phyloP scores from a whole-genome alignment of 2,797 vertebrate species.

The Gallinago stenura region DNA sequence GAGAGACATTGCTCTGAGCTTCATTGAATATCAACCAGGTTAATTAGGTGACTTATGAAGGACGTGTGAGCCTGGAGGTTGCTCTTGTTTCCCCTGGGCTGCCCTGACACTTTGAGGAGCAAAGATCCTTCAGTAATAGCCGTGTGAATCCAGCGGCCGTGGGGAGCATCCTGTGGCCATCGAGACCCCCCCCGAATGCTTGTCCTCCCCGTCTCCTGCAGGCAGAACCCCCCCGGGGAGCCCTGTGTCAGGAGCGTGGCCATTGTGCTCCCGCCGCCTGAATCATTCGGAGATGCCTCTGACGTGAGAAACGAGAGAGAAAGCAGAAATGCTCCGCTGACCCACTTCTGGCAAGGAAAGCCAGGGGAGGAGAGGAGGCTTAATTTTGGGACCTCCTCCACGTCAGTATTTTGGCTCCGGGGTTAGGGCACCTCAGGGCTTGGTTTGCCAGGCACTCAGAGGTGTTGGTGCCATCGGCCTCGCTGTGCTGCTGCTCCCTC shows the following conservation, averaged over 20 bases:
- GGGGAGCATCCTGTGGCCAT: background rate
- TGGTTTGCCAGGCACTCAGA: background rate
- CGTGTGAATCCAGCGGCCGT: accelerated
- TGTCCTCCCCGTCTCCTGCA: background rate
- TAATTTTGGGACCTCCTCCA: background rate
- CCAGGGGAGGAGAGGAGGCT: background rate
- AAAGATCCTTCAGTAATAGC: background rate
- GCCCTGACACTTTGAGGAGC: background rate
- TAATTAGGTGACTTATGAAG: background rate
- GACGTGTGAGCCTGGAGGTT: background rate
- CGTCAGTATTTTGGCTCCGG: background rate
- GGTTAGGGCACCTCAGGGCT: background rate
- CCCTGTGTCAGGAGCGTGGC: background rate
- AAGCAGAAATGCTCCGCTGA: background rate
- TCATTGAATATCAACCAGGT: background rate
- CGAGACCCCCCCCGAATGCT: background rate
- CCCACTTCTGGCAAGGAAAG: background rate
- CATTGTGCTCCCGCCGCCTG: background rate
- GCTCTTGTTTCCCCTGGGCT: background rate
- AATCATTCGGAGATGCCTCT: background rate
- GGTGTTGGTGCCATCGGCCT: background rate
- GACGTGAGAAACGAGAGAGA: background rate
- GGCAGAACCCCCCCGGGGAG: accelerated
- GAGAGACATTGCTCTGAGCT: background rate
- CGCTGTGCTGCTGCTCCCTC: background rate